These are phyloP conservation scores for Ascaphus truei DNA, from an alignment of 2,113 vertebrate species.

Conservation along the genomic window DNA sequence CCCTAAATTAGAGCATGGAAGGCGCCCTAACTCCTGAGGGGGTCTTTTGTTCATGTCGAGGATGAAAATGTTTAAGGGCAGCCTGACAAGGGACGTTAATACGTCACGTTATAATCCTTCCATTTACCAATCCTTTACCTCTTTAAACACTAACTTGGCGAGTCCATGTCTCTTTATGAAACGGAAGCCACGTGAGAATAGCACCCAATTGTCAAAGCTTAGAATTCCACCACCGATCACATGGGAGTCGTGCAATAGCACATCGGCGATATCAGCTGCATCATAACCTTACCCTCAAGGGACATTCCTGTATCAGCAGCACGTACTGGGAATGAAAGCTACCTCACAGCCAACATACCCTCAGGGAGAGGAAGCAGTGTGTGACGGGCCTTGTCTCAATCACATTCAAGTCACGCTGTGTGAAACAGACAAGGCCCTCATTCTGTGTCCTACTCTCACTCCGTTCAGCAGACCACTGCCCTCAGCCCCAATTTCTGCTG, in stretches of 20 bases:
- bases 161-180: too few relatives aligned
- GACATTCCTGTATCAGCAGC: slow-evolving; percentile 29
- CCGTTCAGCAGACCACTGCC: neutral
- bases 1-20: too few relatives aligned
- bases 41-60: too few relatives aligned
- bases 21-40: too few relatives aligned
- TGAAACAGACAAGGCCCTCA: neutral
- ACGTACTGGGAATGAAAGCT: neutral
- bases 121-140: too few relatives aligned
- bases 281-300: neutral
- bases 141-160: too few relatives aligned
- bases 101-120: too few relatives aligned
- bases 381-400: neutral
- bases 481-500: too few relatives aligned
- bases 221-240: neutral
- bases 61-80: too few relatives aligned
- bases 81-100: too few relatives aligned
- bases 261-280: neutral
- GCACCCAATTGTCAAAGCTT: too few relatives aligned
- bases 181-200: too few relatives aligned
- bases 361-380: neutral
- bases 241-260: neutral
- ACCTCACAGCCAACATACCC: neutral
- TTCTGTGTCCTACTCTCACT: neutral
- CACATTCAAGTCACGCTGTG: slow-evolving; percentile 9